Base-by-base conservation (phyloP, 1,140 invertebrate species). In the Hydropsyche tenuis region DNA sequence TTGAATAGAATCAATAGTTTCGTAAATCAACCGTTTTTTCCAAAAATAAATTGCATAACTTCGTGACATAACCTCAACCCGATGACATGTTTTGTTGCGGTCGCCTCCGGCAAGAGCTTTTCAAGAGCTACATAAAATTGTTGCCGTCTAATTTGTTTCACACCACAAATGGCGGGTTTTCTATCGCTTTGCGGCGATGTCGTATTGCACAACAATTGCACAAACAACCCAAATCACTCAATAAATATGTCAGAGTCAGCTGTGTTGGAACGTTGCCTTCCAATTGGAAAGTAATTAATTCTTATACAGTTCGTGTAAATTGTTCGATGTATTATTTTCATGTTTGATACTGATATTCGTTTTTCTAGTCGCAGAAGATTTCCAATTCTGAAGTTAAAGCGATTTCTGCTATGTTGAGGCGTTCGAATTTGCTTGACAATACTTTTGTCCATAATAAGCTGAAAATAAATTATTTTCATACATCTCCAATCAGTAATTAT, bases 371-470 rank as follows among this genome's bases (percentile, higher is more conserved):
- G 2, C n/a, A 37, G 11, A 74, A 63, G 16, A 72, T 37, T 9
- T 62, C 74, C 25, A 56, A 77, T 43, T 60, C 45, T 20, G 76
- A 77, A 69, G 69, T 73, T 16, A 72, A 70, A 30, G 76, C 76
- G 27, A 45, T 75, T 11, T 66, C 69, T 20, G 42, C 69, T 3
- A 42, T 77, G 30, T 68, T 77, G 12, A 53, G 73, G 53, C 64
- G 73, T 9, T 77, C 76, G 22, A 60, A 60, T 23, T 1, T 60
- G 25, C 22, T 12, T 25, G 20, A 60, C 4, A 20, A 51, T 69
- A 16, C 1, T 20, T 12, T 25, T 20, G 48, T 14, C 12, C 27
- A 45, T 69, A 62, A 30, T 20, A 22, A 37, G 45, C 22, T 30
- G 25, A n/a, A n/a, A n/a, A n/a, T n/a, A 6, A 53, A 16, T 16